Percentiles rank a stretch among this genome's conserved stretches.
These are phyloP conservation scores for Nasonia oneida DNA, from an alignment of 2,888 invertebrate species.

Conservation along the genomic window DNA sequence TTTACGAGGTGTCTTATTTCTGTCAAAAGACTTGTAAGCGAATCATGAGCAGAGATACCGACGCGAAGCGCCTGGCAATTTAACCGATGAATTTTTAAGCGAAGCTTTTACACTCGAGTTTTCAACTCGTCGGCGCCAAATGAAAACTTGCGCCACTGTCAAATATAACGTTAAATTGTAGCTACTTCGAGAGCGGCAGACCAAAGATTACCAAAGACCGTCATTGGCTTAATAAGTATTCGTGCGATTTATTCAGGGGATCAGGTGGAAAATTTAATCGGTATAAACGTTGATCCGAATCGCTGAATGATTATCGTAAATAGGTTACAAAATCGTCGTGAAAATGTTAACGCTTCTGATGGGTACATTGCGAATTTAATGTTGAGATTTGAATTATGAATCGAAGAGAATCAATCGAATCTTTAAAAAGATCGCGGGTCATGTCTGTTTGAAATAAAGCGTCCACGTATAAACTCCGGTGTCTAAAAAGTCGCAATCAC, in stretches of 20 bases:
- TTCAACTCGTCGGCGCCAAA: neutral
- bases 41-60: neutral
- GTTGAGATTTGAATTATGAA: no score
- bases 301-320: no score
- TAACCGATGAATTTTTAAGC: slow-evolving; percentile 15
- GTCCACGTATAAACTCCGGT: neutral
- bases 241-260: neutral
- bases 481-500: neutral
- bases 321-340: no score
- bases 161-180: slow-evolving; percentile 8
- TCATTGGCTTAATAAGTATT: no score
- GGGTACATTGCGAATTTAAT: no score
- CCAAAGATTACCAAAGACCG: neutral
- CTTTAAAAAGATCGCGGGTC: neutral
- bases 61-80: neutral
- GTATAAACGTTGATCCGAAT: neutral
- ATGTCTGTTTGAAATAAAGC: neutral
- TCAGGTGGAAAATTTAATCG: neutral
- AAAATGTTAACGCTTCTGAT: no score
- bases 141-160: slow-evolving; percentile 15
- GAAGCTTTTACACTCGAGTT: slow-evolving; percentile 22
- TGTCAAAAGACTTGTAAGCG: slow-evolving; percentile 4
- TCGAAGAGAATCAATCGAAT: no score
- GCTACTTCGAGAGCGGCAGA: neutral
- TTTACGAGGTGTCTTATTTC: neutral